Evolutionary conservation across 2,888 invertebrate genomes (phyloP).

Genomic region (Miltochrista miniata): DNA sequence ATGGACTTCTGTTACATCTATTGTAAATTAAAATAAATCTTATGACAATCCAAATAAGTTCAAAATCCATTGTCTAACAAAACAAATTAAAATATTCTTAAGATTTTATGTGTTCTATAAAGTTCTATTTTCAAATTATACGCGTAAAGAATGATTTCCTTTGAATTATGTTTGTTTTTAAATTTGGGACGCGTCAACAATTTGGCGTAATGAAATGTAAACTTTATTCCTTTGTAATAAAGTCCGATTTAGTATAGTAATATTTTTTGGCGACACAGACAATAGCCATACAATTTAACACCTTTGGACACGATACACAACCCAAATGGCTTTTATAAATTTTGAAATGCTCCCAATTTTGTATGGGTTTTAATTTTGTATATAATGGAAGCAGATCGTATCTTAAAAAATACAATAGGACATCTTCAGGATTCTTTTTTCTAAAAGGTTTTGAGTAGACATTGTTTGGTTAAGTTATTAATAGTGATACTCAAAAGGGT

Average conservation of each 20-base stretch:
- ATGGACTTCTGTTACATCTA: slow-evolving; percentile 39
- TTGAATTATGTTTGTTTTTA: slow-evolving; percentile 4
- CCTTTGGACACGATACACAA: slow-evolving; percentile 47
- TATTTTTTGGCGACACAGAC: slow-evolving; percentile 34
- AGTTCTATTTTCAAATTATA: slow-evolving; percentile 18
- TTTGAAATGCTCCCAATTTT: slow-evolving; percentile 47
- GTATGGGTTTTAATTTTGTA: slow-evolving; percentile 51
- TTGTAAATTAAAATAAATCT: slow-evolving; percentile 17
- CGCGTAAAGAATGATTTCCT: slow-evolving; percentile 19
- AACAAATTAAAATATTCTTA: slow-evolving; percentile 6
- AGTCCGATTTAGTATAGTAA: slow-evolving; percentile 10
- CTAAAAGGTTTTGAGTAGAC: slow-evolving; percentile 12
- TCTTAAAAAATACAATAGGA: slow-evolving; percentile 17
- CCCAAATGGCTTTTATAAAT: slow-evolving; percentile 44
- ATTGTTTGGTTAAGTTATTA: slow-evolving; percentile 28
- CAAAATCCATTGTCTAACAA: slow-evolving; percentile 13
- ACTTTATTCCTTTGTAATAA: slow-evolving; percentile 8
- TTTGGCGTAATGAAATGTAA: slow-evolving; percentile 4
- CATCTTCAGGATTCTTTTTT: slow-evolving; percentile 19
- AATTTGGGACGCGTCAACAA: slow-evolving; percentile 12
- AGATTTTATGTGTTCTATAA: slow-evolving; percentile 4
- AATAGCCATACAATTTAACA: slow-evolving; percentile 60
- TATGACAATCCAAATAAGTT: slow-evolving; percentile 3
- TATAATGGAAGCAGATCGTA: slow-evolving; percentile 25
- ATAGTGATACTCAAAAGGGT: slow-evolving; percentile 11